These are phyloP conservation scores for Lasioglossum leucozonium DNA, from an alignment of 2,888 invertebrate species.

Conservation along the genomic window DNA sequence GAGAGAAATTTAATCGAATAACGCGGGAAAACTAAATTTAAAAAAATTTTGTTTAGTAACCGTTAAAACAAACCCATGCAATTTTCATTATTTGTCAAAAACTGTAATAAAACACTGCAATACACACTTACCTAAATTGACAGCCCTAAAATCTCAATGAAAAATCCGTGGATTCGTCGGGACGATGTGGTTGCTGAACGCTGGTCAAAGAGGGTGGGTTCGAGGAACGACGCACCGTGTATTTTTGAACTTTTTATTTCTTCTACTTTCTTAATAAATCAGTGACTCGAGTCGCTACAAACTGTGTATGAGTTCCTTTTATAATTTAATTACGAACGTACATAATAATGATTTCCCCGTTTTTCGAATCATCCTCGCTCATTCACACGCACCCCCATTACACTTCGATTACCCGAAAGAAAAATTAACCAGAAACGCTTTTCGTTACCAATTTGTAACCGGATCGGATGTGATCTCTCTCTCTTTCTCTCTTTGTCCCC, in stretches of 20 bases:
- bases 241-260: slow-evolving; percentile 80
- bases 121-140: neutral
- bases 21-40: too few species aligned
- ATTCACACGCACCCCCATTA: slow-evolving; percentile 64
- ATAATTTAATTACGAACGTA: slow-evolving; percentile 76
- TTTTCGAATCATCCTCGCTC: slow-evolving; percentile 64
- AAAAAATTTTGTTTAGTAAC: too few species aligned
- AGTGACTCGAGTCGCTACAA: slow-evolving; percentile 82
- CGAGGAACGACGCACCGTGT: neutral
- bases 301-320: slow-evolving; percentile 77
- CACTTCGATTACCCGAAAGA: slow-evolving; percentile 69
- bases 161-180: too few species aligned
- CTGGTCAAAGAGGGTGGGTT: neutral
- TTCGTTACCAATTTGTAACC: slow-evolving; percentile 63
- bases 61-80: too few species aligned
- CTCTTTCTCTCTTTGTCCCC: slow-evolving; percentile 17
- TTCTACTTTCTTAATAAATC: slow-evolving; percentile 82
- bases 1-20: too few species aligned
- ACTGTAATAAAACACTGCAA: too few species aligned
- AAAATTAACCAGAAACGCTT: slow-evolving; percentile 53
- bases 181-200: neutral
- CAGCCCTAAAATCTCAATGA: neutral
- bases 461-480: slow-evolving; percentile 49
- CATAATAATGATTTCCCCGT: slow-evolving; percentile 64
- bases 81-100: too few species aligned